These are phyloP conservation scores for Notiomystis cincta DNA, from an alignment of 2,113 vertebrate genomes.

Conservation along the genomic window DNA sequence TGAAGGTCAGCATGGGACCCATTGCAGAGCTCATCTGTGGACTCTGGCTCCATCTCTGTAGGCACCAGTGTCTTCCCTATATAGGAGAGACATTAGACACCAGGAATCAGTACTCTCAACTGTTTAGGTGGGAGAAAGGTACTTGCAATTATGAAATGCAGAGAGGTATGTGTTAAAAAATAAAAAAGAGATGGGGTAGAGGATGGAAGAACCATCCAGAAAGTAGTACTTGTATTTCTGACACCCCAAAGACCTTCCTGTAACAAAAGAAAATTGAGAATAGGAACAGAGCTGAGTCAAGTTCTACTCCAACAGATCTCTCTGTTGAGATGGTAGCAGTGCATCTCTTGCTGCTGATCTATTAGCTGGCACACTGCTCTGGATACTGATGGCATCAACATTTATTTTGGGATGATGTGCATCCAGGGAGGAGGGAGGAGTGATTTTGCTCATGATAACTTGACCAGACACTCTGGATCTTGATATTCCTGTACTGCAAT, in stretches of 20 bases:
- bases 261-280: background rate
- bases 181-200: background rate
- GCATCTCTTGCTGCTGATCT: background rate
- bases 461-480: background rate
- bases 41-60: background rate
- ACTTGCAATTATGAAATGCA: background rate
- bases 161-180: background rate
- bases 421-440: background rate
- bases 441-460: background rate
- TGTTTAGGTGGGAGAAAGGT: background rate
- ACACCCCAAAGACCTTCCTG: background rate
- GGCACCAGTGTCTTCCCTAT: background rate
- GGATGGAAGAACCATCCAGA: background rate
- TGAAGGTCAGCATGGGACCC: background rate
- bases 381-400: background rate
- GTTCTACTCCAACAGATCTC: background rate
- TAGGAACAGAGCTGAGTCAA: background rate
- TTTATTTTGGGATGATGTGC: background rate
- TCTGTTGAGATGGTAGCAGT: background rate
- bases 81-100: background rate
- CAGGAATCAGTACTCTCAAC: background rate
- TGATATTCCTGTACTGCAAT: background rate
- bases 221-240: background rate
- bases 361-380: background rate
- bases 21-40: background rate